Percentiles rank a stretch among this genome's conserved stretches.
Evolutionary conservation across 2,888 invertebrate species (phyloP).

Genomic region (Balanococcus diminutus): DNA sequence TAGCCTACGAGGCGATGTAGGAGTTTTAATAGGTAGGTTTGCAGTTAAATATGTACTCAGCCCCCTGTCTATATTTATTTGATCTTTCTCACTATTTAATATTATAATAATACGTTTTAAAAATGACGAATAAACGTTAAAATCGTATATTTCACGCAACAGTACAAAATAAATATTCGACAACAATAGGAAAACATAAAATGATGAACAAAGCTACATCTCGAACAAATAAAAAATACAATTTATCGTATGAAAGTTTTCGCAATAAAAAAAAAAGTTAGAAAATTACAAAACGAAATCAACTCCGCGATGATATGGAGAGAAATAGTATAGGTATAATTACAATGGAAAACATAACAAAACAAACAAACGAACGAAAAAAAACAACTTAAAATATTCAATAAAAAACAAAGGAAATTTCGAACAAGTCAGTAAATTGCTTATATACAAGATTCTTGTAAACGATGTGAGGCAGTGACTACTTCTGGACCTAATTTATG

Average conservation of each 20-base stretch:
- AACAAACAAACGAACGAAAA: not conserved
- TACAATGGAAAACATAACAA: not conserved
- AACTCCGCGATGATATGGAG: not conserved
- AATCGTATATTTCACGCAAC: slow-evolving; percentile 38
- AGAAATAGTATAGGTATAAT: not conserved
- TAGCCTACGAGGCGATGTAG: no score
- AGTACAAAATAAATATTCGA: slow-evolving; percentile 21
- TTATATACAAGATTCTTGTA: slow-evolving; percentile 92
- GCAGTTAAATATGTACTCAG: no score
- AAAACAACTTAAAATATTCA: not conserved
- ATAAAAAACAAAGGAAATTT: slow-evolving; percentile 1
- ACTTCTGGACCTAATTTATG: slow-evolving; percentile 70
- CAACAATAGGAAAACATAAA: slow-evolving; percentile 37
- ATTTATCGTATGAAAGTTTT: not conserved
- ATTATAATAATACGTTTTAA: no score
- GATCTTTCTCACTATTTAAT: no score
- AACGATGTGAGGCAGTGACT: slow-evolving; percentile 84
- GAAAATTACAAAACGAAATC: slow-evolving; percentile 7
- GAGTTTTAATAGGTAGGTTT: no score
- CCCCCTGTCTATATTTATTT: no score
- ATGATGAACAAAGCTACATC: slow-evolving; percentile 6
- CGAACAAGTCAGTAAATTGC: slow-evolving; percentile 52
- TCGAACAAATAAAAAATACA: slow-evolving; percentile 21
- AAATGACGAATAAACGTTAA: slow-evolving; percentile 17
- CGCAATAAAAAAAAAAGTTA: not conserved